Evolutionary conservation across 2,113 vertebrate genomes (phyloP), one percentile per base, ranked within the genome.

Genomic region (Corydoras maculifer): DNA sequence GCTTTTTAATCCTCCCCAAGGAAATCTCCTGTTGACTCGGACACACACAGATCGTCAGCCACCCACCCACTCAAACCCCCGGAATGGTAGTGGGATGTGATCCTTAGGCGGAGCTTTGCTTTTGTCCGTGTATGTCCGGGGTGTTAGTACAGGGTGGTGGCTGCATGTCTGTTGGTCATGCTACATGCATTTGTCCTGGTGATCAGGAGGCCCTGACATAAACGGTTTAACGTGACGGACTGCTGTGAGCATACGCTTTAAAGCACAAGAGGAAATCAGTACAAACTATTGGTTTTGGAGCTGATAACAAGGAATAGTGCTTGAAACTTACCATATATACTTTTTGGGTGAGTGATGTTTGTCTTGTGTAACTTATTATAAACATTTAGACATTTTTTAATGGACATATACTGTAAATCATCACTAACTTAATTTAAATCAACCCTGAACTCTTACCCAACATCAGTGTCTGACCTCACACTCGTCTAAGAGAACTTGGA

Each of bases 1-100:
- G 48, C 62, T 54, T 62, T 57, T 65, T 87, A 84, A 87, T 88
- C 85, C 83, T 25, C 75, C n/a, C 0, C 14, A 31, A 81, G 77
- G 73, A 85, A 82, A 85, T 82, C 82, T 82, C 72, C 75, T 82
- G 60, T 31, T 65, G 63, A 71, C 67, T 13, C 51, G 63, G 31
- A 70, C 51, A 18, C 32, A 35, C 63, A 74, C 65, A 31, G 48
- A 67, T 57, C 9, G n/a, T 65, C 58, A 73, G 58, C 5, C 53
- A 32, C 48, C 5, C 53, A 32, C 48, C 65, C 48, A 68, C 68
- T 25, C 58, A 11, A 43, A 59, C 65, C 25, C 59, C 63, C 13
- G 57, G 58, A 29, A 50, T 35, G 58, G 55, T 48, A 15, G 2
- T 35, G 18, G 65, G n/a, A 78, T 78, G 58, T 72, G 59, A 30